Conservation (phyloP, 2,113 vertebrate genomes). For the Pituophis catenifer region DNA sequence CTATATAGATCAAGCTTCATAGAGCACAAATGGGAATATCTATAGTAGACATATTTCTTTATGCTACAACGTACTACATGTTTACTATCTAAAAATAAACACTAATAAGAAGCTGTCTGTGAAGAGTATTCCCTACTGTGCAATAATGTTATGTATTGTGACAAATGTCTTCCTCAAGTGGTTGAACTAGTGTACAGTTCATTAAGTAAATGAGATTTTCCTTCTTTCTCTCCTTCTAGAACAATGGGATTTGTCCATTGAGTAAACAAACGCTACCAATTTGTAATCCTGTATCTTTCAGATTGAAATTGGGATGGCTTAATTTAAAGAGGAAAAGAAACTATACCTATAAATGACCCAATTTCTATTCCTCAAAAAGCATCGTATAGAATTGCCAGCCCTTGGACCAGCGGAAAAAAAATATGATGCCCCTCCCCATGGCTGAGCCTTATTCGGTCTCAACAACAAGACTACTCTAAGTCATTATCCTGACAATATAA, state of each 20-base stretch:
- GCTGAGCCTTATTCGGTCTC: neutral
- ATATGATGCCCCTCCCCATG: neutral
- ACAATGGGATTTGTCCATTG: constrained; percentile 48
- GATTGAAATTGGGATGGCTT: neutral
- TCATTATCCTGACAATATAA: neutral
- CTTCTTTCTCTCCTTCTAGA: neutral
- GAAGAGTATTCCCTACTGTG: constrained; percentile 9
- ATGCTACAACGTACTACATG: neutral
- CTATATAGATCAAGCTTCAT: neutral
- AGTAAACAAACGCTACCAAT: constrained; percentile 30
- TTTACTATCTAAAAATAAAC: constrained; percentile 23
- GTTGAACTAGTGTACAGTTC: constrained; percentile 39
- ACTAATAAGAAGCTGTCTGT: neutral
- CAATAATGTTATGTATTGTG: constrained; percentile 29
- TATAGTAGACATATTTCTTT: neutral
- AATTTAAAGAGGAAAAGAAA: neutral
- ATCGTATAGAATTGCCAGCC: neutral
- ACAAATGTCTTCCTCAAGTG: constrained; percentile 38
- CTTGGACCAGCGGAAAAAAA: neutral
- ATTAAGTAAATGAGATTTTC: constrained; percentile 37
- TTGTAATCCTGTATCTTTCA: neutral
- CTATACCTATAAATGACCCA: neutral
- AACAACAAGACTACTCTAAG: neutral
- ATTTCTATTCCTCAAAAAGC: neutral
- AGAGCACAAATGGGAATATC: neutral